These are phyloP conservation scores for Platyrinchus mystaceus DNA, from an alignment of 2,797 vertebrate genomes.

Conservation along the genomic window DNA sequence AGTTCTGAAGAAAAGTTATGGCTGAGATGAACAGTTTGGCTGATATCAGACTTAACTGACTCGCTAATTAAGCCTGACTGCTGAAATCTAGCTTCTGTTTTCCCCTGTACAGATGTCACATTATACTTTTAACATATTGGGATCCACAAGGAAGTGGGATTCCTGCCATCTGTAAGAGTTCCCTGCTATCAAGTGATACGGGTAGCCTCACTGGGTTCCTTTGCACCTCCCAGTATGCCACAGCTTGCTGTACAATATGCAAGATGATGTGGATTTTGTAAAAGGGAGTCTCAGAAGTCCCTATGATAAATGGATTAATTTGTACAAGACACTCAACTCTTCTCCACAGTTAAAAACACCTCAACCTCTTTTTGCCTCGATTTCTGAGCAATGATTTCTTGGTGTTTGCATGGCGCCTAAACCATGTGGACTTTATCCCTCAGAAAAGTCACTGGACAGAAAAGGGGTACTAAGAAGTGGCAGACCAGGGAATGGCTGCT, in stretches of 20 bases:
- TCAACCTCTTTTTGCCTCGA: background rate
- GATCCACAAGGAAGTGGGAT: background rate
- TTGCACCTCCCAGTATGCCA: background rate
- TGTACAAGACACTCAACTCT: background rate
- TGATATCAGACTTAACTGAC: background rate
- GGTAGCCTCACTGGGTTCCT: background rate
- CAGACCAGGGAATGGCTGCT: background rate
- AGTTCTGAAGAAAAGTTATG: background rate
- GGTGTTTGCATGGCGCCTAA: background rate
- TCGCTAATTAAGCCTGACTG: background rate
- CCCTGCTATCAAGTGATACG: background rate
- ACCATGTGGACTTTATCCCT: background rate
- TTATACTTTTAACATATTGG: background rate
- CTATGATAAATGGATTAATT: background rate
- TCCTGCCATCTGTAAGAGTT: background rate
- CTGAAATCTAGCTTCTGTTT: background rate
- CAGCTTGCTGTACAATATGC: background rate
- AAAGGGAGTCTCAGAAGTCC: background rate
- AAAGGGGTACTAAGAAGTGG: background rate
- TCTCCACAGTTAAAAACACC: background rate
- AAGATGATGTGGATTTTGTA: background rate
- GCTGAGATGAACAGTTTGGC: background rate
- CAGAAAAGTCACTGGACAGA: background rate
- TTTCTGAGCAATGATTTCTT: background rate
- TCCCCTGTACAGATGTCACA: background rate